phyloP scores from a whole-genome alignment of 2,113 vertebrate species.

The Pantherophis guttatus region DNA sequence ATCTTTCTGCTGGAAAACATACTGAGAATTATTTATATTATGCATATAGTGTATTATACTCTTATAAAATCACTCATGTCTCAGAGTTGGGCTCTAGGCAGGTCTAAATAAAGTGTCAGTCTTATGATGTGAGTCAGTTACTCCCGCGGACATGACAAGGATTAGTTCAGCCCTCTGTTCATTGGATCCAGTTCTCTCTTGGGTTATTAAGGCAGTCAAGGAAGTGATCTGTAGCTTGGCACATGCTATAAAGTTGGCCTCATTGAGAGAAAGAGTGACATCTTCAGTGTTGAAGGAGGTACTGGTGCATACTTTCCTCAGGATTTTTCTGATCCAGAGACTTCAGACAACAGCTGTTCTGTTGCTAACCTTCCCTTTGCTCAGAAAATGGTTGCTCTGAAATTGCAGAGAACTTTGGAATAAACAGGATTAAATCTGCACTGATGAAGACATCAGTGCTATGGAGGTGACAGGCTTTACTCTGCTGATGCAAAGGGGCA shows the following conservation, averaged over 20 bases:
- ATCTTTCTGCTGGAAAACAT: not conserved
- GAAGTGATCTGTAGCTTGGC: not conserved
- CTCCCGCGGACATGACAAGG: not conserved
- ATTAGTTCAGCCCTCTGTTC: not conserved
- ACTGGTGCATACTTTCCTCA: not conserved
- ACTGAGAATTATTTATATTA: not conserved
- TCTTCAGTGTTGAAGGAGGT: not conserved
- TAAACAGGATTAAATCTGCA: not conserved
- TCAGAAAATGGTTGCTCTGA: not conserved
- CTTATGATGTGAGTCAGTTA: not conserved
- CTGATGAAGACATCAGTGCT: not conserved
- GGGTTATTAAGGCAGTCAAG: not conserved
- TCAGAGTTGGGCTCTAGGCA: not conserved
- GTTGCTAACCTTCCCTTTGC: not conserved
- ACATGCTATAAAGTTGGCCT: not conserved
- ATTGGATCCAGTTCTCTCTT: not conserved
- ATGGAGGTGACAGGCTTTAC: not conserved
- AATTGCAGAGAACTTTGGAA: not conserved
- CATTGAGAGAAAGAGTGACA: not conserved
- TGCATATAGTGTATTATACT: not conserved
- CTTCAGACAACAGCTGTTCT: not conserved
- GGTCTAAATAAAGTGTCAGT: not conserved
- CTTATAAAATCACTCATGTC: not conserved
- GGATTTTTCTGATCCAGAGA: not conserved
- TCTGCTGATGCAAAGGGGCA: not conserved